Base-by-base conservation (phyloP, 30 jellyfish, hydroid and myxozoan species). In the Sanderia malayensis region DNA sequence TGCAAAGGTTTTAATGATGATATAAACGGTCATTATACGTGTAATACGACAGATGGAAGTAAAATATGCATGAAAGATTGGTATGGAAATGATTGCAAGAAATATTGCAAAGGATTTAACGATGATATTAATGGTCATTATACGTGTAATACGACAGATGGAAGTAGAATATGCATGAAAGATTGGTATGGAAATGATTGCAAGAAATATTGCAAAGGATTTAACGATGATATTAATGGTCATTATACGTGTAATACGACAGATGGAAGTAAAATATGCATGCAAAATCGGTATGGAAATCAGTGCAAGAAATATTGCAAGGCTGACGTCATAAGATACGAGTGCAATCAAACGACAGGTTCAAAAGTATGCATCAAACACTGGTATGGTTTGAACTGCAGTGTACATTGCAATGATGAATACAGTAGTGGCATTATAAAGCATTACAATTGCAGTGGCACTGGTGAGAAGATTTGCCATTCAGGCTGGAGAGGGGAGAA, bases 161-260 rank as follows among this genome's bases (percentile, higher is more conserved):
- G 86, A 4, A 31, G 73, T 11, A 70, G 29, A 44, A 18, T 70
- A 1, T 82, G 94, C 52, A 53, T 58, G 70, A 46, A 49, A 24
- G 17, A 71, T 46, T 82, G 94, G 94, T 82, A 82, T 62, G 86
- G 86, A 37, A 17, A 27, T 2, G 58, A 62, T 11, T 82, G 94
- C 32, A 60, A 27, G 58, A 49, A 49, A 0, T 67, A 44, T 29
- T 82, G 94, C 49, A 17, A 21, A 69, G 80, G 76, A 64, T 62
- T 62, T 26, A 63, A 71, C 46, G 87, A 58, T 6, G 87, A 58
- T 6, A 72, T 70, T 20, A 23, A 24, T 1, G 86, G 69, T 7
- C 79, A 67, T 37, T 37, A 37, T 37, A 37, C 52, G 13, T 37
- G 52, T 37, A 37, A 37, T 37, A 37, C 52, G 10, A 4, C 52